These are phyloP conservation scores for Macrotrachela quadricornifera DNA, from an alignment of 1,140 invertebrate genomes.

Conservation along the genomic window DNA sequence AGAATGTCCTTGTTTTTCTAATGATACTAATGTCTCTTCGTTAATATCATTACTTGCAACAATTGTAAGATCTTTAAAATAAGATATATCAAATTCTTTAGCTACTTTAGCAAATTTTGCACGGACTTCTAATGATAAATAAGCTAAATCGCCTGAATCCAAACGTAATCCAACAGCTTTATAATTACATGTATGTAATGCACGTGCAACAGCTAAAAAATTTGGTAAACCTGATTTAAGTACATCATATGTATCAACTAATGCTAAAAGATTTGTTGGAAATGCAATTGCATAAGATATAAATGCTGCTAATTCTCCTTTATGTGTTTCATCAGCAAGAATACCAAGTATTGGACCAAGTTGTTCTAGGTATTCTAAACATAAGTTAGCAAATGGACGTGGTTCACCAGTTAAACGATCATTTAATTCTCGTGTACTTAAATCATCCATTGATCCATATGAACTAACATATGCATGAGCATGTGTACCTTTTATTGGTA, in stretches of 20 bases:
- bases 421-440: slow-evolving; percentile 11
- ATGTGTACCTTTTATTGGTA: slow-evolving; percentile 90
- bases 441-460: slow-evolving; percentile 43
- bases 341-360: not conserved
- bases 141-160: slow-evolving; percentile 89
- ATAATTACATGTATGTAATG: slow-evolving; percentile 75
- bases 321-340: slow-evolving; percentile 14
- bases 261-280: slow-evolving; percentile 74
- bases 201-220: slow-evolving; percentile 86
- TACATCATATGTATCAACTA: slow-evolving; percentile 96
- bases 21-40: slow-evolving; percentile 65
- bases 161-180: slow-evolving; percentile 68
- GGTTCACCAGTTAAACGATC: not conserved
- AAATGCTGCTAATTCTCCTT: slow-evolving; percentile 64
- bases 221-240: slow-evolving; percentile 79
- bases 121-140: slow-evolving; percentile 64
- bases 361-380: not conserved
- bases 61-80: slow-evolving; percentile 60
- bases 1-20: slow-evolving; percentile 45
- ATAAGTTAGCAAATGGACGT: not conserved
- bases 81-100: slow-evolving; percentile 30
- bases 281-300: slow-evolving; percentile 87
- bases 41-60: slow-evolving; percentile 98
- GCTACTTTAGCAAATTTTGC: slow-evolving; percentile 58
- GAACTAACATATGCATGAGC: slow-evolving; percentile 97